Evolutionary conservation across 2,113 vertebrate species (phyloP).

Genomic region (Lathamus discolor): DNA sequence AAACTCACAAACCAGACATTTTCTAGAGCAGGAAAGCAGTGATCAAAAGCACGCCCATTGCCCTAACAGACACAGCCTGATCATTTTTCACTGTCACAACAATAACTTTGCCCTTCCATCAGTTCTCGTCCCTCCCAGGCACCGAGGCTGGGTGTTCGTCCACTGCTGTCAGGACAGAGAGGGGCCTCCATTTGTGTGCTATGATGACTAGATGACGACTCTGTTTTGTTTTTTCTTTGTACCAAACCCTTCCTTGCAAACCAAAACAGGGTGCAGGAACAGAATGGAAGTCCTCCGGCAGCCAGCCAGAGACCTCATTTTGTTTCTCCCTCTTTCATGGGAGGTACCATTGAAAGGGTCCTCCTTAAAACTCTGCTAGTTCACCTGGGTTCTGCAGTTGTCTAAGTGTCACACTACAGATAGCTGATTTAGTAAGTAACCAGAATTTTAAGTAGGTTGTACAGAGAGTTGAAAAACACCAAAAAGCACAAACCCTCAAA

Average conservation of each 20-base stretch:
- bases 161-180: not conserved
- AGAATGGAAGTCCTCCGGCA: not conserved
- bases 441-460: slow-evolving; percentile 39
- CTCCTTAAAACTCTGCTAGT: not conserved
- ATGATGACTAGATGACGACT: not conserved
- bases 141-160: not conserved
- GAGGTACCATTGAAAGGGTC: not conserved
- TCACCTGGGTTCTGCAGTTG: not conserved
- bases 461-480: not conserved
- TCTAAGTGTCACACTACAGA: not conserved
- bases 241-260: not conserved
- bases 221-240: not conserved
- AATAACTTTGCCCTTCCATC: not conserved
- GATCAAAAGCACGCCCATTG: not conserved
- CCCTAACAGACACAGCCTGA: not conserved
- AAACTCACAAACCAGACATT: not conserved
- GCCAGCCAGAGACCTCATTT: not conserved
- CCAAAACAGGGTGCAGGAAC: not conserved
- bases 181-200: not conserved
- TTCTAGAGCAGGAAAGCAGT: not conserved
- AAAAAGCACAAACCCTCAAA: slow-evolving; percentile 1
- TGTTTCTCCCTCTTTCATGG: not conserved
- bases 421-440: not conserved
- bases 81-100: not conserved
- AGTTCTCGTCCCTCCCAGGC: rapidly evolving